Percentiles rank a stretch among this genome's conserved stretches.
Conservation (phyloP, 2,113 vertebrate species). For the Salvelinus sp. region DNA sequence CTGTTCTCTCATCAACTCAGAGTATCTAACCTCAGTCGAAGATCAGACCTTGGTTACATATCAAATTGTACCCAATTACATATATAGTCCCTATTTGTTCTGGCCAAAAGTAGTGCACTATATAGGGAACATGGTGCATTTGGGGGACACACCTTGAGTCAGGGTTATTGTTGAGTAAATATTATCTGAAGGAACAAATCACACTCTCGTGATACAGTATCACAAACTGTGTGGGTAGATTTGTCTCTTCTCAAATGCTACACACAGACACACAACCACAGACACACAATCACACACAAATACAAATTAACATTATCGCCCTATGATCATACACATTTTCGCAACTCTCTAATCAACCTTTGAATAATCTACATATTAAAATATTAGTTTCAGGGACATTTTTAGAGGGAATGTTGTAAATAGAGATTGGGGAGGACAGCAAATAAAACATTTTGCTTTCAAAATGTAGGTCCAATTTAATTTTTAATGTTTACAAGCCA, state of each 20-base stretch:
- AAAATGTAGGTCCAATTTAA: conserved; percentile 70
- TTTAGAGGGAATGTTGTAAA: conserved; percentile 32
- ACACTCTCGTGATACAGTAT: no score
- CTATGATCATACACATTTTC: background rate
- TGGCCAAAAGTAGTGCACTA: no score
- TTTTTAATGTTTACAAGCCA: conserved; percentile 74
- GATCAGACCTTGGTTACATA: background rate
- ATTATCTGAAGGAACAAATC: no score
- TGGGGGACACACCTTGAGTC: no score
- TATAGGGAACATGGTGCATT: no score
- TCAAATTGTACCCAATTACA: no score
- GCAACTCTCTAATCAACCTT: conserved; percentile 3
- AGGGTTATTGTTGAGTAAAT: no score
- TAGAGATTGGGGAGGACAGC: conserved; percentile 37
- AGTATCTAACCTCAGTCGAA: background rate
- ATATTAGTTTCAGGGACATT: conserved; percentile 41
- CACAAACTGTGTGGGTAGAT: background rate
- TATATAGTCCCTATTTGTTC: no score
- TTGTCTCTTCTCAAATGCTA: background rate
- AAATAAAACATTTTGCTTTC: conserved; percentile 61
- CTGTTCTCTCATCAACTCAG: background rate
- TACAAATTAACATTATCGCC: background rate
- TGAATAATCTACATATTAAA: conserved; percentile 20
- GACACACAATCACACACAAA: background rate
- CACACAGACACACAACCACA: background rate